A percentile compares a stretch with the other conserved stretches of the same genome.
Evolutionary conservation across 2,113 vertebrate species (phyloP).

Genomic region (Cepphus grylle): DNA sequence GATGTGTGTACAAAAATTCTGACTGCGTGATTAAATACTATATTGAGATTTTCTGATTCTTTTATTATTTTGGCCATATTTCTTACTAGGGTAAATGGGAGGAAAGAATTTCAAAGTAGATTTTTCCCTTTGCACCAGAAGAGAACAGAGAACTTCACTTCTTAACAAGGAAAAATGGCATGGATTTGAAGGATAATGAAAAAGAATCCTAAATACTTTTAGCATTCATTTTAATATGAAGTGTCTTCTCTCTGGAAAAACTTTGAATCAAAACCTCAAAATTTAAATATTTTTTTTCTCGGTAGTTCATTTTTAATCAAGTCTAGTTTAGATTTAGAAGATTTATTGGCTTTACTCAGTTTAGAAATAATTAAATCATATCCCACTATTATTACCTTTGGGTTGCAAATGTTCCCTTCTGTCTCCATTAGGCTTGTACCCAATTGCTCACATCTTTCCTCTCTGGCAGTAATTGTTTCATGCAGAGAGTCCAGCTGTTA

Average conservation of each 20-base stretch:
- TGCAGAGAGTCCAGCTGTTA: constrained; percentile 50
- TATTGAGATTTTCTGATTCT: not conserved
- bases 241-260: not conserved
- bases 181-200: not conserved
- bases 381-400: constrained; percentile 15
- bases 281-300: not conserved
- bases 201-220: not conserved
- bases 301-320: constrained; percentile 27
- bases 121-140: not conserved
- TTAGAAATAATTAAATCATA: constrained; percentile 61
- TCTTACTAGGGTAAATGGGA: not conserved
- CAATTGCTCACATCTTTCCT: constrained; percentile 49
- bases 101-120: not conserved
- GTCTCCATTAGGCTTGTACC: constrained; percentile 45
- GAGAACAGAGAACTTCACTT: not conserved
- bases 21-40: not conserved
- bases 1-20: not conserved
- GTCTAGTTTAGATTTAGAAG: constrained; percentile 26
- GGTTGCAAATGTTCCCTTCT: constrained; percentile 16
- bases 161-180: not conserved
- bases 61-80: not conserved
- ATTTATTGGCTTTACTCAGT: constrained; percentile 33
- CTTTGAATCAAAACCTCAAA: not conserved
- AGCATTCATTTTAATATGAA: not conserved
- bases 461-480: constrained; percentile 55